phyloP scores from a whole-genome alignment of 2,888 invertebrate genomes.

The Metacarcinus magister region DNA sequence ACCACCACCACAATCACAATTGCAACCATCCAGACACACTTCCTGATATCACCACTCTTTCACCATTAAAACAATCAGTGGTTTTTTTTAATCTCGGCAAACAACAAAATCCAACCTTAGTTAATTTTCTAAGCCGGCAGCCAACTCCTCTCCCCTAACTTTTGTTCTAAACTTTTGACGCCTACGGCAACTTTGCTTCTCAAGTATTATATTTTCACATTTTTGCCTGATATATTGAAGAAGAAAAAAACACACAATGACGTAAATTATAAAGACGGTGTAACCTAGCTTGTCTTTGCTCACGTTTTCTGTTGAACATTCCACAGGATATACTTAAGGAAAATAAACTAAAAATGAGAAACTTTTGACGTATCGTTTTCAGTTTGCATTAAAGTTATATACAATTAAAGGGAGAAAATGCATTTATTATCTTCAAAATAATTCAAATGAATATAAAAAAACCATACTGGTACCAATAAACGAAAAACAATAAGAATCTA shows the following conservation, averaged over 20 bases:
- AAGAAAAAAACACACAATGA: neutral
- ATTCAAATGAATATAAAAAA: too few species aligned
- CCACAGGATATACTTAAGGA: neutral
- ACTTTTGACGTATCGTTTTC: too few species aligned
- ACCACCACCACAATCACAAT: neutral
- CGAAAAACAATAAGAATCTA: too few species aligned
- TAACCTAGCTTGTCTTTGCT: neutral
- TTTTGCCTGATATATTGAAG: neutral
- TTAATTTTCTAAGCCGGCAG: constrained; percentile 43
- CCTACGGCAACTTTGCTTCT: constrained; percentile 11
- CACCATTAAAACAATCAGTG: neutral
- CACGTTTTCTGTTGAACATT: neutral
- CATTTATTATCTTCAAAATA: too few species aligned
- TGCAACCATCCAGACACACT: neutral
- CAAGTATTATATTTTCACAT: constrained; percentile 26
- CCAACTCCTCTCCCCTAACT: constrained; percentile 30
- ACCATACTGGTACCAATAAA: too few species aligned
- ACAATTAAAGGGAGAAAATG: too few species aligned
- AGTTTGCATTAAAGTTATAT: too few species aligned
- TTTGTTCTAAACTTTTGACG: constrained; percentile 14
- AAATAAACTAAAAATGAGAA: too few species aligned
- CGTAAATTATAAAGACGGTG: constrained; percentile 5
- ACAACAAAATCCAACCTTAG: constrained; percentile 19
- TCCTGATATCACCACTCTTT: neutral
- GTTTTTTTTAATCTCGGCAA: neutral